Evolutionary conservation across 2,113 vertebrate species (phyloP).

Genomic region (Numenius arquata): DNA sequence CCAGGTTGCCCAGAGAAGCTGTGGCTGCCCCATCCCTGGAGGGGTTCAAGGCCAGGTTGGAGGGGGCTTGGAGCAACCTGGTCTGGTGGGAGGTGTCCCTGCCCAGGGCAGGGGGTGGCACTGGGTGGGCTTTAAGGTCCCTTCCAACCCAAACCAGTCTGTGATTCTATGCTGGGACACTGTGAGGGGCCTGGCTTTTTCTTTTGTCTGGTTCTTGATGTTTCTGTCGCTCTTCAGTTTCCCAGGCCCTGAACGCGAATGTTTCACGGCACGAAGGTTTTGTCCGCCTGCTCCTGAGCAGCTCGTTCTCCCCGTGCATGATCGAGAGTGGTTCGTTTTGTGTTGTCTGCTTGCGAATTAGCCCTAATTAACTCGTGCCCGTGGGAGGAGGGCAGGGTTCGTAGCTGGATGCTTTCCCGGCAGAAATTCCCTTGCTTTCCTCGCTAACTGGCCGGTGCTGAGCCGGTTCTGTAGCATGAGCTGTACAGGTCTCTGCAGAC

Average conservation of each 20-base stretch:
- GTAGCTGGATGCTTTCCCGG: neutral
- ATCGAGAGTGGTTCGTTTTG: neutral
- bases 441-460: rapidly evolving
- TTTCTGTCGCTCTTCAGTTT: neutral
- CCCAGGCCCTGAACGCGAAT: rapidly evolving
- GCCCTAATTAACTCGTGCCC: neutral
- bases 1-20: too few relatives aligned
- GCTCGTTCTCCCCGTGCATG: neutral
- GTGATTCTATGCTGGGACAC: neutral
- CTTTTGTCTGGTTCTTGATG: neutral
- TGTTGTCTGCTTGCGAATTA: neutral
- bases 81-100: too few relatives aligned
- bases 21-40: too few relatives aligned
- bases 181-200: neutral
- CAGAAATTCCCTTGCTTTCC: neutral
- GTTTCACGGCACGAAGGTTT: neutral
- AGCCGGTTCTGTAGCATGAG: neutral
- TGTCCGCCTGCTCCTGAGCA: rapidly evolving
- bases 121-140: too few relatives aligned
- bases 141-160: too few relatives aligned
- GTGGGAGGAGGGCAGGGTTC: neutral
- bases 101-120: too few relatives aligned
- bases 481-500: neutral
- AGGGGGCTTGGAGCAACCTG: too few relatives aligned
- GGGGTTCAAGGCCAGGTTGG: too few relatives aligned